Evolutionary conservation across 2,113 vertebrate genomes (phyloP).

Genomic region (Mirounga angustirostris): DNA sequence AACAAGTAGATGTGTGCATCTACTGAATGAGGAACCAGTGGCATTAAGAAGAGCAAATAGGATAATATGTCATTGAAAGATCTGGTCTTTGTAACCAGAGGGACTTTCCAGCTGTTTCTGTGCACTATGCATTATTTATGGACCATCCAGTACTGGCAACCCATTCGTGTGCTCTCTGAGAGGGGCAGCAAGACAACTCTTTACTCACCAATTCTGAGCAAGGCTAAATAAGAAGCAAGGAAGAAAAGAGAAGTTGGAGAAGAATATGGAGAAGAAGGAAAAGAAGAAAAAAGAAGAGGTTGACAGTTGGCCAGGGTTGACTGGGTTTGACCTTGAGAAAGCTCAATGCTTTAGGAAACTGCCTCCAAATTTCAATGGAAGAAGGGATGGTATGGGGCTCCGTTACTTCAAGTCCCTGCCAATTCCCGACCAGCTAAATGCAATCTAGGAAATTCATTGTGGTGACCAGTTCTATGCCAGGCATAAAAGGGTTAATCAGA

Average conservation of each 20-base stretch:
- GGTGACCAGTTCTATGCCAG: neutral
- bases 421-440: neutral
- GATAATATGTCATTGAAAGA: conserved; percentile 50
- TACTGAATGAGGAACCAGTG: neutral
- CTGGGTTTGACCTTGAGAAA: neutral
- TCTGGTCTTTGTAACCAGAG: conserved; percentile 73
- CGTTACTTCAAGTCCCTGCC: neutral
- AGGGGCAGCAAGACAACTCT: conserved; percentile 68
- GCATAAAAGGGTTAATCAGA: neutral
- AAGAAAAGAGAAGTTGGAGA: neutral
- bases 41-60: neutral
- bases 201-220: conserved; percentile 83
- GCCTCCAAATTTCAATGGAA: neutral
- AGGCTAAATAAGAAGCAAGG: conserved; percentile 23
- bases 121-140: conserved; percentile 83
- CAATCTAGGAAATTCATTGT: neutral
- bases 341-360: neutral
- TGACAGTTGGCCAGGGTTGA: too few relatives aligned
- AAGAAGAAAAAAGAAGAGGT: neutral
- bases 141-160: neutral
- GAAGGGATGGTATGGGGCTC: neutral
- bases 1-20: neutral
- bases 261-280: neutral
- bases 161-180: conserved; percentile 81
- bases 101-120: conserved; percentile 72